phyloP scores from a whole-genome alignment of 1,140 invertebrate species.

The Dendroctonus valens region DNA sequence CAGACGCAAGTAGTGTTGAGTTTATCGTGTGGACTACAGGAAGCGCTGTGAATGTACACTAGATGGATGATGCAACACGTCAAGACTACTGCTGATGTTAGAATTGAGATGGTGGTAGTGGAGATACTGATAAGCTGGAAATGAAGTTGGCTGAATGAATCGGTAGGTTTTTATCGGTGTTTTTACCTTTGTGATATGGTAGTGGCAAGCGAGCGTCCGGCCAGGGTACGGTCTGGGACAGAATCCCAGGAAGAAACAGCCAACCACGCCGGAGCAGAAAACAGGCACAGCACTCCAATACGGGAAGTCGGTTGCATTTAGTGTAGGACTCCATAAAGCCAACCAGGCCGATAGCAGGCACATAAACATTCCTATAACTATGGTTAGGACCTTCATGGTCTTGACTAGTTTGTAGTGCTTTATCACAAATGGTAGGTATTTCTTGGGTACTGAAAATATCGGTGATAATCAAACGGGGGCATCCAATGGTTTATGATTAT shows the following conservation, averaged over 20 bases:
- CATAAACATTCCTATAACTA: constrained; percentile 57
- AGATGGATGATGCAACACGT: constrained; percentile 52
- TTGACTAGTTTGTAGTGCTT: constrained; percentile 58
- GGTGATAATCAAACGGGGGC: background rate
- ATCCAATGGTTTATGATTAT: background rate
- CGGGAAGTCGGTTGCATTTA: constrained; percentile 59
- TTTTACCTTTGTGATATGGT: constrained; percentile 50
- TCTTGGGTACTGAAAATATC: constrained; percentile 43
- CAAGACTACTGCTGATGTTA: constrained; percentile 49
- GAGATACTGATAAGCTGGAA: constrained; percentile 50
- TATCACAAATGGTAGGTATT: constrained; percentile 46
- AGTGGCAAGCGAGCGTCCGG: constrained; percentile 45
- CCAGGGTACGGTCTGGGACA: constrained; percentile 52
- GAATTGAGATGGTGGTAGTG: constrained; percentile 47
- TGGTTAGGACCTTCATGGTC: constrained; percentile 57
- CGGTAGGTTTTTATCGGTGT: background rate
- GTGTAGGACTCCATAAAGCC: constrained; percentile 59
- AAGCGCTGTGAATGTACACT: constrained; percentile 47
- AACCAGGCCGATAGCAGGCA: constrained; percentile 60
- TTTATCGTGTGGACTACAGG: constrained; percentile 46
- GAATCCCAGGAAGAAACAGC: constrained; percentile 51
- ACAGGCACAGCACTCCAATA: constrained; percentile 66
- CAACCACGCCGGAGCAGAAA: constrained; percentile 50
- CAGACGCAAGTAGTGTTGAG: constrained; percentile 48
- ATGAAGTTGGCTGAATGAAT: constrained; percentile 12